Evolutionary conservation across 1,140 invertebrate species (phyloP).

Genomic region (Laupala kohalensis): DNA sequence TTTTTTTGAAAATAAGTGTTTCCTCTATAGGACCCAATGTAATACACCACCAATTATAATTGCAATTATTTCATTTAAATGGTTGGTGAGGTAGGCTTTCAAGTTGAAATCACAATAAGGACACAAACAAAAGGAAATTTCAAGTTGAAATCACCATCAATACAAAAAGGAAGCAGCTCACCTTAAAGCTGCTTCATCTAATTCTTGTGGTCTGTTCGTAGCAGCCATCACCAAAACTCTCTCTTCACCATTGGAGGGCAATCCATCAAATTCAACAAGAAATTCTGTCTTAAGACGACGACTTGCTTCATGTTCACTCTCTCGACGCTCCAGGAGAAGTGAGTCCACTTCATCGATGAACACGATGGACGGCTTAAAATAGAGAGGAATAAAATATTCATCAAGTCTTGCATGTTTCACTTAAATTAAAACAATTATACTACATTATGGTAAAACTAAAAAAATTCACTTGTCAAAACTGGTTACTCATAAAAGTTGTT

Average conservation of each 20-base stretch:
- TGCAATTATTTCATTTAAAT: too few species aligned
- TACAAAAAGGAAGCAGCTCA: slow-evolving; percentile 9
- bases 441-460: too few species aligned
- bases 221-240: slow-evolving; percentile 91
- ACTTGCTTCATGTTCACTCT: slow-evolving; percentile 90
- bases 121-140: neutral
- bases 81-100: too few species aligned
- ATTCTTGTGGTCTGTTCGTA: slow-evolving; percentile 88
- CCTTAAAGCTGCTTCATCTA: slow-evolving; percentile 80
- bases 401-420: too few species aligned
- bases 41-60: too few species aligned
- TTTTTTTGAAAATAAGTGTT: too few species aligned
- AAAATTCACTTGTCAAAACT: too few species aligned
- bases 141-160: neutral
- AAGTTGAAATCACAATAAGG: too few species aligned
- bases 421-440: too few species aligned
- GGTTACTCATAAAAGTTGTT: too few species aligned
- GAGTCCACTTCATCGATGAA: slow-evolving; percentile 98
- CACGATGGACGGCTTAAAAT: slow-evolving; percentile 73
- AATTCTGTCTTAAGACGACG: slow-evolving; percentile 97
- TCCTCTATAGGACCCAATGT: too few species aligned
- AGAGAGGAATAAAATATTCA: too few species aligned
- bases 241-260: slow-evolving; percentile 72
- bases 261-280: slow-evolving; percentile 88
- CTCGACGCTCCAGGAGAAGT: slow-evolving; percentile 74